phyloP scores from a whole-genome alignment of 2,888 invertebrate species.

The Kryphioiulus occultus region DNA sequence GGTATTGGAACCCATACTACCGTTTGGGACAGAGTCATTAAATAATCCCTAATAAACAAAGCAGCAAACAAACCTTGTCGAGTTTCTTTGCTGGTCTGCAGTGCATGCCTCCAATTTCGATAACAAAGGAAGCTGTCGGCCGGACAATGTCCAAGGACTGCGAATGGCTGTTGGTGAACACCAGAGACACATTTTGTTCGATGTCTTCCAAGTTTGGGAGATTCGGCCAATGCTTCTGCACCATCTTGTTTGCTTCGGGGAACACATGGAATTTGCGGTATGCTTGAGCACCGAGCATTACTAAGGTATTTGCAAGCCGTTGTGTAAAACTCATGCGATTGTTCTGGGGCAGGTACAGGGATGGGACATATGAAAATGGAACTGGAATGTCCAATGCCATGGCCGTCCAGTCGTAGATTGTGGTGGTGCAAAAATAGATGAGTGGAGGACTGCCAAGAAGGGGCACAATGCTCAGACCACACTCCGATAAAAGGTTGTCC shows the following conservation, averaged over 20 bases:
- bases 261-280: not conserved
- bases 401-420: not conserved
- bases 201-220: not conserved
- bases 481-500: conserved; percentile 17
- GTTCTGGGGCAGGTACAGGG: not conserved
- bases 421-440: not conserved
- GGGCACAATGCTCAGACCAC: conserved; percentile 1
- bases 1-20: too few species aligned
- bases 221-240: not conserved
- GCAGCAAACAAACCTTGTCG: too few species aligned
- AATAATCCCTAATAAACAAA: too few species aligned
- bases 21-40: too few species aligned
- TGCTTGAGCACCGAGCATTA: too few species aligned
- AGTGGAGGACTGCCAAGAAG: not conserved
- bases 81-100: not conserved
- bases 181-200: conserved; percentile 33
- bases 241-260: not conserved
- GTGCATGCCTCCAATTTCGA: conserved; percentile 37
- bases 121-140: not conserved
- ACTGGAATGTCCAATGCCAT: not conserved
- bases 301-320: not conserved
- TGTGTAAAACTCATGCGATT: not conserved
- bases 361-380: conserved; percentile 31
- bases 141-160: not conserved
- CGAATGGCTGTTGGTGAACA: conserved; percentile 14